Conservation (phyloP, 2,888 invertebrate species). For the Leptopterna dolabrata region DNA sequence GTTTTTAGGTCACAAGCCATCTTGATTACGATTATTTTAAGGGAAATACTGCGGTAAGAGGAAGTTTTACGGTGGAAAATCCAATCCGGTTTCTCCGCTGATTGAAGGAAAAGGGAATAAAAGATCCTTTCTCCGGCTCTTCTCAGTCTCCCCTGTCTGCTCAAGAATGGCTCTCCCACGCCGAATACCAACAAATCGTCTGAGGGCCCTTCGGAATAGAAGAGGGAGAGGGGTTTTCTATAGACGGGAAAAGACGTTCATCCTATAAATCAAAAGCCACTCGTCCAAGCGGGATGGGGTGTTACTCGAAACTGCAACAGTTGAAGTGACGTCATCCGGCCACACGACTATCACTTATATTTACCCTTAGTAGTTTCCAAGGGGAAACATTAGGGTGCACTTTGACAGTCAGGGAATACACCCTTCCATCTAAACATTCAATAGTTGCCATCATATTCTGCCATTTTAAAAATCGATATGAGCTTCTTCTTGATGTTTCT, state of each 20-base stretch:
- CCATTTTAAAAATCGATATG: neutral
- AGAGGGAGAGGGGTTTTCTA: neutral
- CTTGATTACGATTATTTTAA: neutral
- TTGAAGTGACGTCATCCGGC: slow-evolving; percentile 33
- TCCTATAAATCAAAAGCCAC: slow-evolving; percentile 32
- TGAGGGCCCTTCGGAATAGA: neutral
- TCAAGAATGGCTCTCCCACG: neutral
- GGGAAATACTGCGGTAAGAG: neutral
- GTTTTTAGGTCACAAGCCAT: neutral
- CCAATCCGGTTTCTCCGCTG: neutral
- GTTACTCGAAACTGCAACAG: slow-evolving; percentile 28
- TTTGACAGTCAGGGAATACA: neutral
- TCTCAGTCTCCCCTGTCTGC: neutral
- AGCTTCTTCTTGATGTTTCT: neutral
- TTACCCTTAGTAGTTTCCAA: neutral
- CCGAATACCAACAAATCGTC: slow-evolving; percentile 23
- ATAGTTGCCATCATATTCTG: neutral
- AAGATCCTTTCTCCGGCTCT: neutral
- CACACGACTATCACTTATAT: slow-evolving; percentile 13
- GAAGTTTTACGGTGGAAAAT: neutral
- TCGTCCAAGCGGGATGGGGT: neutral
- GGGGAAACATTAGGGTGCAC: neutral
- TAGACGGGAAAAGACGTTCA: neutral
- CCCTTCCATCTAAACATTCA: neutral
- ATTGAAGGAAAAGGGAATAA: neutral